Percentiles rank a stretch among this genome's conserved stretches.
These are phyloP conservation scores for Imbricaverruca yamaguchii DNA, from an alignment of 2,888 invertebrate genomes.

Conservation along the genomic window DNA sequence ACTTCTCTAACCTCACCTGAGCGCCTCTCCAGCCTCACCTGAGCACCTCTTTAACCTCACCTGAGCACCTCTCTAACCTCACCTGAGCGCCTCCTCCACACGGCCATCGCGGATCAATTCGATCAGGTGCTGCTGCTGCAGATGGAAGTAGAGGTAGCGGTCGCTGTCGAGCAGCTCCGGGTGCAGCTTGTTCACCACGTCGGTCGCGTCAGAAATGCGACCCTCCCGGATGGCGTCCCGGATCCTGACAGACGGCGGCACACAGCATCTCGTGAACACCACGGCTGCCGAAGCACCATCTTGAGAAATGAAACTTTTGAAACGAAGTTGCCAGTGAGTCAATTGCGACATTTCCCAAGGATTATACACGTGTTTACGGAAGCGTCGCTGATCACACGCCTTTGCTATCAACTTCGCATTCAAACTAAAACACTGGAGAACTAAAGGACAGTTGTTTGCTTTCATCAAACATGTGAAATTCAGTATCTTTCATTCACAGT, in stretches of 20 bases:
- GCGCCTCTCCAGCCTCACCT: not conserved
- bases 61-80: not conserved
- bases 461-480: too few species aligned
- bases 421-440: too few species aligned
- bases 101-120: slow-evolving; percentile 76
- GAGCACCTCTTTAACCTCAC: not conserved
- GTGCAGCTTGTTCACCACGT: slow-evolving; percentile 85
- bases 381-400: too few species aligned
- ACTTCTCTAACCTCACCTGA: not conserved
- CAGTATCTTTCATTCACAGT: too few species aligned
- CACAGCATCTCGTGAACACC: too few species aligned
- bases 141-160: slow-evolving; percentile 87
- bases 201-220: slow-evolving; percentile 83
- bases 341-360: too few species aligned
- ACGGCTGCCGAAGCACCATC: too few species aligned
- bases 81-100: slow-evolving; percentile 70
- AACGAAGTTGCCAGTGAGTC: too few species aligned
- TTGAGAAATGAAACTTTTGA: too few species aligned
- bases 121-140: slow-evolving; percentile 86
- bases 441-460: too few species aligned
- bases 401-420: too few species aligned
- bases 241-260: slow-evolving; percentile 47
- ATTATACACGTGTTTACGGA: too few species aligned
- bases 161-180: slow-evolving; percentile 93
- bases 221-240: slow-evolving; percentile 90